Evolutionary conservation across 2,113 vertebrate species (phyloP), one percentile per base, ranked within the genome.

Genomic region (Callocephalon fimbriatum): DNA sequence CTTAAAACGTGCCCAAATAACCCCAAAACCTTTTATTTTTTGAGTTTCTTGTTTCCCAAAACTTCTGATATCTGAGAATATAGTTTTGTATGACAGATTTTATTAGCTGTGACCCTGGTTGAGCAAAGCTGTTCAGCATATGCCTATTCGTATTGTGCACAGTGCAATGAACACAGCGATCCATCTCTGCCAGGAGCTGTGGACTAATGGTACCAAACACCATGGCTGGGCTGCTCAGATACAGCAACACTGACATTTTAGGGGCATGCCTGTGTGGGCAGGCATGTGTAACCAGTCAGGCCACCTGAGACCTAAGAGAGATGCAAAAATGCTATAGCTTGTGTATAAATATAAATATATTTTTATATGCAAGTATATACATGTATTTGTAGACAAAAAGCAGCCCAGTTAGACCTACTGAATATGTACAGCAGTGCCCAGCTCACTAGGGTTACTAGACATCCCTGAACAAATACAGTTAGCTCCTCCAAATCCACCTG

Each of bases 401-500:
- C 58, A 77, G 71, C 42, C 40, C 27, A 7, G 12, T 13, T 59
- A 77, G 58, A 72, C 32, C 17, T 62, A 7, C 65, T 6, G 53
- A 66, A 23, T 7, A 32, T 1, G 26, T 50, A 40, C 56, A 65
- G 73, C 68, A n/a, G 50, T n/a, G 53, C 54, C 71, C 74, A 38
- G 48, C 74, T 75, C 42, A 16, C 73, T 5, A 8, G 40, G 63
- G 75, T 50, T 72, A 38, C 51, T 15, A 56, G 65, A 47, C 71
- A 77, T 82, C 86, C 86, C 86, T 78, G 81, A 92, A 32, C 90
- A 95, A 90, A 92, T 37, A 77, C 65, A 58, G 59, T 61, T 45
- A 86, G 90, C 90, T 77, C 86, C 81, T 80, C 86, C 81, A 90
- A 93, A 95, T 93, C 71, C 81, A 90, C 86, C 86, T 81, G 81